Base-by-base conservation (phyloP, 2,888 invertebrate genomes). In the Drosophila histrio region DNA sequence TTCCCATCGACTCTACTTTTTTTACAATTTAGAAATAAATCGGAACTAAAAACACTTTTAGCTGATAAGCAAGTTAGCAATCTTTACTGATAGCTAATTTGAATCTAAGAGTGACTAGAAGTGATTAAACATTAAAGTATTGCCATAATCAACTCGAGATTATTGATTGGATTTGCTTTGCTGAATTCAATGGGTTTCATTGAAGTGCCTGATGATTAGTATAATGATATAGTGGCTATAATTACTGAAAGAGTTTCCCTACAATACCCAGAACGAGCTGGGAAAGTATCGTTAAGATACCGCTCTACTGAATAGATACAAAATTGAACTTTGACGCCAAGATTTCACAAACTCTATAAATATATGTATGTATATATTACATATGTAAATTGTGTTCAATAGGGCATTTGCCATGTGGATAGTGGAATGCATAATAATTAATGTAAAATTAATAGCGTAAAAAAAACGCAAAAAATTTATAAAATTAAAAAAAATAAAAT, bases 321-420 rank as follows among this genome's bases (percentile, higher is more conserved):
- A 50, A 17, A 1, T 21, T 53, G 21, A 22, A 41, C 24, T 50
- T 39, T 52, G 39, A 6, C 13, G 9, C 19, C n/a, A n/a, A 19
- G 28, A 46, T 74, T 75, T 28, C 57, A 36, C 30, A 59, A 67
- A 5, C 17, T 19, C 21, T 15, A 32, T 13, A 32, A 9, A 15
- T 22, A 30, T 49, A 11, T n/a, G n/a, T n/a, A n/a, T n/a, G 17
- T 7, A 5, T 30, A n/a, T n/a, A n/a, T n/a, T n/a, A n/a, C n/a
- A n/a, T 44, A 17, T 17, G 28, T 38, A 79, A 62, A 41, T 64
- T 80, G 87, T 80, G 87, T 85, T 65, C 80, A 80, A 69, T 63
- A 53, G 68, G 62, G 41, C 71, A 75, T 28, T 56, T n/a, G n/a
- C 19, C 13, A 47, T 30, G n/a, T n/a, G 13, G 22, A 47, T 60